Conservation (phyloP, 64 coral and sea anemone species). For the Astreopora myriophthalma region DNA sequence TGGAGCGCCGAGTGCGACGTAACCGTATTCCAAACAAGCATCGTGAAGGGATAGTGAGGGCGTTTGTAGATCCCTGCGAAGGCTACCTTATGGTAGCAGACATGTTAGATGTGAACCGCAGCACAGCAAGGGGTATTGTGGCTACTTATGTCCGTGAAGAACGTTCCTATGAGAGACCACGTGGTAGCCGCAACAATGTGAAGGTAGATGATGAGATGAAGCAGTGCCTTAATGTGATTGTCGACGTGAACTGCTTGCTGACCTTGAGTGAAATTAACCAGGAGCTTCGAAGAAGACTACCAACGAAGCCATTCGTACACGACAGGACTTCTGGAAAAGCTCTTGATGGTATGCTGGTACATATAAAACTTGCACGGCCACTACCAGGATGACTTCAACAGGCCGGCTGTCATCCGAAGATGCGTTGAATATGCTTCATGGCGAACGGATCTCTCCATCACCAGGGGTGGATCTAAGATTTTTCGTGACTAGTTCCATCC, state of each 20-base stretch:
- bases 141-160: slow-evolving; percentile 42
- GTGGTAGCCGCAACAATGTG: slow-evolving; percentile 11
- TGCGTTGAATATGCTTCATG: slow-evolving; percentile 9
- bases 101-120: slow-evolving; percentile 12
- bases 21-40: slow-evolving; percentile 55
- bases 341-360: slow-evolving; percentile 8
- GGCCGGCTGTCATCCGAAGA: slow-evolving; percentile 30
- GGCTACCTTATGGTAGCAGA: slow-evolving; percentile 47
- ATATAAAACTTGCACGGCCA: slow-evolving; percentile 10
- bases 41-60: slow-evolving; percentile 18
- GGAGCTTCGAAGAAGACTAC: no score
- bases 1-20: no score
- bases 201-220: no score
- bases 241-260: no score
- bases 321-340: slow-evolving; percentile 17
- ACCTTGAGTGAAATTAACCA: no score
- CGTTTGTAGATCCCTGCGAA: slow-evolving; percentile 54
- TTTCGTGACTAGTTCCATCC: no score
- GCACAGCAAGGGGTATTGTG: no score
- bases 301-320: no score
- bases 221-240: slow-evolving; percentile 43
- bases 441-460: neutral
- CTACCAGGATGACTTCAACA: slow-evolving; percentile 19
- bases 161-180: neutral
- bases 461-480: no score